Conservation (phyloP, 2,888 invertebrate species). For the Spatulosminthurus flaviceps region DNA sequence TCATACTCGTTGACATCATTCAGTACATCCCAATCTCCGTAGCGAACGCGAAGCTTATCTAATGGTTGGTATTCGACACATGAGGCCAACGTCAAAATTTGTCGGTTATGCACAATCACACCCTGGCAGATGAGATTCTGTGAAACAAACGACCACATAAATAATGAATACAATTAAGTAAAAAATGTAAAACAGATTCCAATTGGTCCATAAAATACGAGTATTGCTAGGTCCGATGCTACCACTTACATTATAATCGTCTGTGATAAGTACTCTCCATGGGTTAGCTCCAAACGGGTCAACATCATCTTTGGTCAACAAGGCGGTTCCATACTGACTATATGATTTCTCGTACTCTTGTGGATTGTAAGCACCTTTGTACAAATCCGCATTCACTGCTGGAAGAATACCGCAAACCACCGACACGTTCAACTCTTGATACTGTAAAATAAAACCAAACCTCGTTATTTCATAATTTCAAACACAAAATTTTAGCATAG, state of each 20-base stretch:
- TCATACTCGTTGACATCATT: conserved; percentile 61
- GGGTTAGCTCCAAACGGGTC: conserved; percentile 54
- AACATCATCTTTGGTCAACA: conserved; percentile 48
- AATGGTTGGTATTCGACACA: conserved; percentile 54
- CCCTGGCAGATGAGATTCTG: conserved; percentile 61
- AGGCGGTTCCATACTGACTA: conserved; percentile 35
- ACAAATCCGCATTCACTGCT: conserved; percentile 56
- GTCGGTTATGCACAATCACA: conserved; percentile 54
- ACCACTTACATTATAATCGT: conserved; percentile 58
- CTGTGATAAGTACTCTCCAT: conserved; percentile 58
- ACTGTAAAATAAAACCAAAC: conserved; percentile 48
- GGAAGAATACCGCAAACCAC: conserved; percentile 57
- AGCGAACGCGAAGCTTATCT: conserved; percentile 56
- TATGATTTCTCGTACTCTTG: conserved; percentile 28
- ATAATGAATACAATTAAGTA: too few species aligned
- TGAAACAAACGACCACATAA: conserved; percentile 35
- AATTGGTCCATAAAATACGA: too few species aligned
- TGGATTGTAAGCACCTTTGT: conserved; percentile 45
- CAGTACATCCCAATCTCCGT: conserved; percentile 61
- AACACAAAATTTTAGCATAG: conserved; percentile 6
- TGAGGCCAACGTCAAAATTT: conserved; percentile 55
- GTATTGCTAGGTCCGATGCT: too few species aligned
- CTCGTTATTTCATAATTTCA: too few species aligned
- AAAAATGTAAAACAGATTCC: too few species aligned
- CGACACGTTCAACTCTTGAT: conserved; percentile 55